phyloP scores from a whole-genome alignment of 2,888 invertebrate species.

The Trissolcus japonicus region DNA sequence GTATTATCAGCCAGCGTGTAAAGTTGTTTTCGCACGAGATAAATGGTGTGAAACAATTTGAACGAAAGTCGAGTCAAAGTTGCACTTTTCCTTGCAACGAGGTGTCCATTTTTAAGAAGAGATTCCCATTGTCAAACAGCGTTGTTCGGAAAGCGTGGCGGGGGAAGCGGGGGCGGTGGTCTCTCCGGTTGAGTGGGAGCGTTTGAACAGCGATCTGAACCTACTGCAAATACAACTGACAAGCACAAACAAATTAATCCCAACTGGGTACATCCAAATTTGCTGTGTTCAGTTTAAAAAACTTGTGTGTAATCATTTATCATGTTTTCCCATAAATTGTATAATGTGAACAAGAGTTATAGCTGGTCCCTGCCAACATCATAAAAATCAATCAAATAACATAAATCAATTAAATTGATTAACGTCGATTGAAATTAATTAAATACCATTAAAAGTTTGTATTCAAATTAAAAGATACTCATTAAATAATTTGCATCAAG shows the following conservation, averaged over 20 bases:
- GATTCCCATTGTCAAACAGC: conserved; percentile 89
- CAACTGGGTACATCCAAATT: not conserved
- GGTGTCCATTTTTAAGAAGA: conserved; percentile 79
- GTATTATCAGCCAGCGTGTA: conserved; percentile 74
- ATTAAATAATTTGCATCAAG: too few species aligned
- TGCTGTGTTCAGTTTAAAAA: not conserved
- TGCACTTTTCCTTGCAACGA: conserved; percentile 73
- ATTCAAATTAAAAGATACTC: too few species aligned
- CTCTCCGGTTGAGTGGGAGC: conserved; percentile 84
- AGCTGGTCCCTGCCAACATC: too few species aligned
- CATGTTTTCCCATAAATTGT: too few species aligned
- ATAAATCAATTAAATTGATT: too few species aligned
- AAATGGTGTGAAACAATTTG: too few species aligned
- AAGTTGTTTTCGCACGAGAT: conserved; percentile 64
- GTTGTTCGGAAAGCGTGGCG: conserved; percentile 87
- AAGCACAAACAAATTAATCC: conserved; percentile 25
- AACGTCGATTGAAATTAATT: too few species aligned
- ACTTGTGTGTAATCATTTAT: not conserved
- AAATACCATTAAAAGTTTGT: too few species aligned
- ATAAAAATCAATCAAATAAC: too few species aligned
- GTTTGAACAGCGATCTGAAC: conserved; percentile 91
- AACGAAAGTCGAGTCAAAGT: conserved; percentile 41
- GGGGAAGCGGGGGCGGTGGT: conserved; percentile 89
- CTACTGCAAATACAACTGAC: conserved; percentile 81
- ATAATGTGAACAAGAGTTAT: too few species aligned